These are phyloP conservation scores for Charaxes varanes DNA, from an alignment of 1,140 invertebrate species.

Conservation along the genomic window DNA sequence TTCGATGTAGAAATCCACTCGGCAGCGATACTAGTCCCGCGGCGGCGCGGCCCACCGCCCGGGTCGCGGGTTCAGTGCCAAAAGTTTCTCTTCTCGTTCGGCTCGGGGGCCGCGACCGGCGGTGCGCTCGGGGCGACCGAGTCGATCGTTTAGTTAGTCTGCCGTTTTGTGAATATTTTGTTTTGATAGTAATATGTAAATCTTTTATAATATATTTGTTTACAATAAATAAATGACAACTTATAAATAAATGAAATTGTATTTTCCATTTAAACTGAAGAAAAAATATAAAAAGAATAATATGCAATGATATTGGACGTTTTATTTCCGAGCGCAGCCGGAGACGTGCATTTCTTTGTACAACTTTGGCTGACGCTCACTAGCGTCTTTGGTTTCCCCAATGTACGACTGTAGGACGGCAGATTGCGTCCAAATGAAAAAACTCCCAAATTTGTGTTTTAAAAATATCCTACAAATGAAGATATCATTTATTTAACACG, in stretches of 20 bases:
- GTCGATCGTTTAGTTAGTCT: constrained; percentile 73
- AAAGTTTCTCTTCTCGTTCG: constrained; percentile 71
- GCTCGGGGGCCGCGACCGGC: constrained; percentile 72
- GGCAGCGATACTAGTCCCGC: too few relatives aligned
- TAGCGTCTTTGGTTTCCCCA: too few relatives aligned
- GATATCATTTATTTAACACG: too few relatives aligned
- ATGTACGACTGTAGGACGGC: too few relatives aligned
- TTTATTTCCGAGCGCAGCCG: constrained; percentile 61
- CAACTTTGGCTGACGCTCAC: too few relatives aligned
- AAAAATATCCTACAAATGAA: too few relatives aligned
- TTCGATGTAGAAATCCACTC: too few relatives aligned
- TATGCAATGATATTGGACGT: constrained; percentile 66
- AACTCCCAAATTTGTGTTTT: too few relatives aligned
- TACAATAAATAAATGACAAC: constrained; percentile 73
- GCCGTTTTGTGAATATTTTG: constrained; percentile 74
- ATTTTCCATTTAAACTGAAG: constrained; percentile 74
- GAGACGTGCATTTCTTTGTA: too few relatives aligned
- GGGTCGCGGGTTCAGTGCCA: constrained; percentile 73
- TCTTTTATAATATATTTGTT: constrained; percentile 75
- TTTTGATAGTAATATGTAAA: constrained; percentile 75
- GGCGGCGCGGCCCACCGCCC: too few relatives aligned
- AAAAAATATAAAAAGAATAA: constrained; percentile 74
- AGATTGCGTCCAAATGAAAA: too few relatives aligned
- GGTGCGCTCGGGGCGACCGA: constrained; percentile 68
- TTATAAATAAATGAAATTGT: constrained; percentile 73